A percentile compares a stretch with the other conserved stretches of the same genome.
Conservation (phyloP, 2,888 invertebrate genomes). For the Marronus borbonicus region DNA sequence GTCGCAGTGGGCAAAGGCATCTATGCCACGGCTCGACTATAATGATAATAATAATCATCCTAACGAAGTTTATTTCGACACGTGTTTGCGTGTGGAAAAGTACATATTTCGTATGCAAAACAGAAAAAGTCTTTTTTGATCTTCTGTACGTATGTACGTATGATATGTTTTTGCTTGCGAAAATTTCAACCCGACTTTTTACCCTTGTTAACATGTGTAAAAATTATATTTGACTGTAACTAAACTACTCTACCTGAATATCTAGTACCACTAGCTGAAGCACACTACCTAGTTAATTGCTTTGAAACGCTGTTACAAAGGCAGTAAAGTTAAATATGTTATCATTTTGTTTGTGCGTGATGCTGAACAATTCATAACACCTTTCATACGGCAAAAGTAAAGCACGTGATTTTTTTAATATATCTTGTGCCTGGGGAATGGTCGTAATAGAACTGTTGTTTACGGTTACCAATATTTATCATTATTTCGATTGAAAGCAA, state of each 20-base stretch:
- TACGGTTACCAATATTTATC: not conserved
- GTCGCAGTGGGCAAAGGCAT: no score
- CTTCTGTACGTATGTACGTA: not conserved
- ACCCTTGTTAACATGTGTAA: not conserved
- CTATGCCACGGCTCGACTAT: no score
- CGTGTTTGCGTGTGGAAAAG: no score
- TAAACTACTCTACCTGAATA: not conserved
- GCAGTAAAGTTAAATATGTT: constrained; percentile 3
- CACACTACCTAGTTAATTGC: constrained; percentile 7
- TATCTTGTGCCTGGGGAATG: not conserved
- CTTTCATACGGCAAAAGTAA: not conserved
- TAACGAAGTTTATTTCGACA: no score
- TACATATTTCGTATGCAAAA: not conserved
- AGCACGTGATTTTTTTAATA: not conserved
- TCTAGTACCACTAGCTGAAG: not conserved
- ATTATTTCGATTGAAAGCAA: constrained; percentile 7
- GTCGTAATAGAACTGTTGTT: not conserved
- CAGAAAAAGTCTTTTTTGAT: not conserved
- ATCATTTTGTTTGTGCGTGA: constrained; percentile 1
- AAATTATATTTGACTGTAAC: not conserved
- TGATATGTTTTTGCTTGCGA: not conserved
- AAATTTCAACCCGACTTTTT: not conserved
- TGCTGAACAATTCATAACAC: constrained; percentile 3
- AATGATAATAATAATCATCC: no score
- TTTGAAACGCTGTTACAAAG: not conserved